Base-by-base conservation (phyloP, 2,888 invertebrate genomes). In the Galerucella nymphaeae region DNA sequence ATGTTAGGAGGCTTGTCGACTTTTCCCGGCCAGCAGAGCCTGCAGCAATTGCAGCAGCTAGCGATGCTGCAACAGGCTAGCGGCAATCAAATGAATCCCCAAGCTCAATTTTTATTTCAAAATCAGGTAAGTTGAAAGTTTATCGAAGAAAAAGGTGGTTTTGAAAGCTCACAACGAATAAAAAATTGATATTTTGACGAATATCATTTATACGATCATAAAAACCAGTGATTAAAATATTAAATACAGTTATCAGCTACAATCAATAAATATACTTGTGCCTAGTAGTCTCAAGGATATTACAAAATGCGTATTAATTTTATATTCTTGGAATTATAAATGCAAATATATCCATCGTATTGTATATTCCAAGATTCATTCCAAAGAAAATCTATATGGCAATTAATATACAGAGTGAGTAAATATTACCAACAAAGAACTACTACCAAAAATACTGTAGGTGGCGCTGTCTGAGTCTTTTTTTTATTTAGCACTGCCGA, bases 71-170 rank as follows among this genome's bases (percentile, higher is more conserved):
- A 84, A 78, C 80, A 86, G 83, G 80, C 81, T 10, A 77, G 78
- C 68, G 81, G 82, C 14, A 85, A 85, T 72, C 84, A 84, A 72
- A 81, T 85, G 65, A 86, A 84, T 75, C 88, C 92, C 6, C 91
- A 91, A 80, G 90, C 93, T 23, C 94, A 93, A 84, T 93, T 93
- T 83, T 91, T 94, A 85, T 86, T 94, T 69, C 94, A 94, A 84
- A 94, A 93, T 86, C 93, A 92, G 90, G 92, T 92, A 83, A 82
- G 84, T 48, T 62, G 41, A 42, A 11, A 23, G 23, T 23, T 23
- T 23, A 23, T 23, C 23, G 23, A 4, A 61, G n/a, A 53, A 1
- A 18, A 53, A 53, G 14, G n/a, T n/a, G 13, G 16, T 2, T 50
- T 50, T 50, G 50, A n/a, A 48, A 14, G 5, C 9, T 42, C 3